Evolutionary conservation across 2,113 vertebrate species (phyloP), one percentile per base, ranked within the genome.

Genomic region (Eudyptes chrysolophus): DNA sequence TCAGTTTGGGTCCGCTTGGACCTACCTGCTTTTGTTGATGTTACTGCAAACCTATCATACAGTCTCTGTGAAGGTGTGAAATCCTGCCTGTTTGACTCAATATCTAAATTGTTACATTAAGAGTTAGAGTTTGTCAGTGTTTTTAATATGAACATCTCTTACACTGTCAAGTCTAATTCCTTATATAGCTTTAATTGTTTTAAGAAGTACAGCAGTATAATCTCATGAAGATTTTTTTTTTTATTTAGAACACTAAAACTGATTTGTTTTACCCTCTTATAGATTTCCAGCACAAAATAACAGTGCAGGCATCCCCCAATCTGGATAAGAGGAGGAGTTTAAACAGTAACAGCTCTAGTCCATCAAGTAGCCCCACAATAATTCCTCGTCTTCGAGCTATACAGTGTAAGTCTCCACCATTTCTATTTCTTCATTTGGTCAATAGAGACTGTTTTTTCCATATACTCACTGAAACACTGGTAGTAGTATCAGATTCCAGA

Each of bases 231-330:
- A 27, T 3, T 32, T 48, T 44, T 69, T 80, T 42, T 42, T 42
- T 42, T 42, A 40, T 58, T 86, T 65, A 84, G 25, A 90, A 66
- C 24, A 25, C 36, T 70, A 22, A 36, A 76, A 76, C 36, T 49
- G 22, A 65, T 82, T 68, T 76, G 7, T 44, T 89, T 68, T 66
- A 36, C 30, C 87, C 2, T 86, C 9, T 93, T 61, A 29, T 79
- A 99, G 99, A 99, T 98, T 99, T 99, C 96, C 99, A 99, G 95
- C 99, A 99, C 92, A 99, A 99, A 97, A 99, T 99, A 96, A 99
- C 99, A 0, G 99, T 99, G 71, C 99, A 99, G 97, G 99, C 99
- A 20, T 99, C 99, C 3, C 99, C 99, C 20, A 99, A 98, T 86
- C 97, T 99, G 98, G 99, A 99, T 97, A 99, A 99, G 97, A 98